phyloP scores from a whole-genome alignment of 2,113 vertebrate genomes.

The Piprites chloris region DNA sequence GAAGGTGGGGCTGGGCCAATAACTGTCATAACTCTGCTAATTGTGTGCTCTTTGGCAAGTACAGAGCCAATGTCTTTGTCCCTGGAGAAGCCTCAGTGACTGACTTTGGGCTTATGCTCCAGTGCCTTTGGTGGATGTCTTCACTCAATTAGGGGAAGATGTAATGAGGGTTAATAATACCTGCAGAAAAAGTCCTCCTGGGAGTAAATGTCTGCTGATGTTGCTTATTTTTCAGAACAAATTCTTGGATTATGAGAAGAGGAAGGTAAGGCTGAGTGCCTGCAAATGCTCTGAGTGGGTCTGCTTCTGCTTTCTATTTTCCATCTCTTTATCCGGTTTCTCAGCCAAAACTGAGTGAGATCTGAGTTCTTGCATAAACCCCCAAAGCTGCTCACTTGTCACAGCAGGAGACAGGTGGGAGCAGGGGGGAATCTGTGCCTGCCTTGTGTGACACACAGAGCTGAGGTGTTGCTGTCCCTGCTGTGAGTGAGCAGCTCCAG shows the following conservation, averaged over 20 bases:
- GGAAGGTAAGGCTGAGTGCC: constrained; percentile 78
- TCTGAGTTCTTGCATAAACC: not conserved
- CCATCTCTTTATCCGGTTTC: not conserved
- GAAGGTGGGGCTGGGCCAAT: not conserved
- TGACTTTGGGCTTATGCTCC: not conserved
- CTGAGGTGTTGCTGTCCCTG: not conserved
- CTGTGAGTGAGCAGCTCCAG: not conserved
- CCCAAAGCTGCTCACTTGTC: not conserved
- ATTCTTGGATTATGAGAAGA: constrained; percentile 92
- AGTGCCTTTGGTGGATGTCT: not conserved
- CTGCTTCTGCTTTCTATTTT: not conserved
- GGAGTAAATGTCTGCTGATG: not conserved
- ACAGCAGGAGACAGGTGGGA: not conserved
- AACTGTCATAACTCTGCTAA: not conserved
- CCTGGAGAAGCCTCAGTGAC: not conserved
- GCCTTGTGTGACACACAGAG: not conserved
- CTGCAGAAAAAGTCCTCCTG: not conserved
- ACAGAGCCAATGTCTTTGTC: not conserved
- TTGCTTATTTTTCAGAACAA: constrained; percentile 80
- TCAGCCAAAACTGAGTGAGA: not conserved
- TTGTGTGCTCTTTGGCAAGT: not conserved
- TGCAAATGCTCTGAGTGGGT: not conserved
- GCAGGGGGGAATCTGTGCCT: not conserved
- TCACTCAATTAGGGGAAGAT: not conserved
- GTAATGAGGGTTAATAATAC: not conserved